phyloP scores from a whole-genome alignment of 2,888 invertebrate species.

The Steromphala cineraria region DNA sequence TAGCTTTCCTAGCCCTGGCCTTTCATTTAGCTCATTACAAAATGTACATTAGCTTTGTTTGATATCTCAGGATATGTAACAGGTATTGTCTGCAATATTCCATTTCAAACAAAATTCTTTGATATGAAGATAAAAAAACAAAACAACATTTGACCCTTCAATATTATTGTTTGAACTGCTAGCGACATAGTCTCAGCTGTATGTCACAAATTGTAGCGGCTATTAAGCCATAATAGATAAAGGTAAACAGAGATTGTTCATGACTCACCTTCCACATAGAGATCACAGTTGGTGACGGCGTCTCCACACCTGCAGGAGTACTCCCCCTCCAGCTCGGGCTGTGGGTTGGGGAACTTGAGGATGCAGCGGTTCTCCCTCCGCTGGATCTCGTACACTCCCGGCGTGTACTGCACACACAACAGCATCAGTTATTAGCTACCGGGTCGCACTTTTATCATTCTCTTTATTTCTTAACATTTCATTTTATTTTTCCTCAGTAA shows the following conservation, averaged over 20 bases:
- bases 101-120: too few relatives aligned
- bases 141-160: neutral
- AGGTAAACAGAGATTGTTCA: neutral
- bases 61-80: too few relatives aligned
- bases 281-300: conserved; percentile 64
- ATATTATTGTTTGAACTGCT: neutral
- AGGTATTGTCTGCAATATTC: too few relatives aligned
- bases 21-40: too few relatives aligned
- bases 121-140: neutral
- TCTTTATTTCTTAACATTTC: too few relatives aligned
- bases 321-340: conserved; percentile 90
- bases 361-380: conserved; percentile 82
- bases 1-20: too few relatives aligned
- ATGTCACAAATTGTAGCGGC: too few relatives aligned
- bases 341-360: conserved; percentile 88
- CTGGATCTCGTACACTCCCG: conserved; percentile 88
- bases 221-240: neutral
- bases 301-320: conserved; percentile 85
- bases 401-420: conserved; percentile 71
- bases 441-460: too few relatives aligned
- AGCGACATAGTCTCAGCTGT: neutral
- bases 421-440: too few relatives aligned
- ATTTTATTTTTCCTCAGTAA: too few relatives aligned
- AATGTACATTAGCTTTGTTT: too few relatives aligned
- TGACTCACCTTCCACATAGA: conserved; percentile 67